These are phyloP conservation scores for Muscicapa striata DNA, from an alignment of 2,797 vertebrate genomes.

Conservation along the genomic window DNA sequence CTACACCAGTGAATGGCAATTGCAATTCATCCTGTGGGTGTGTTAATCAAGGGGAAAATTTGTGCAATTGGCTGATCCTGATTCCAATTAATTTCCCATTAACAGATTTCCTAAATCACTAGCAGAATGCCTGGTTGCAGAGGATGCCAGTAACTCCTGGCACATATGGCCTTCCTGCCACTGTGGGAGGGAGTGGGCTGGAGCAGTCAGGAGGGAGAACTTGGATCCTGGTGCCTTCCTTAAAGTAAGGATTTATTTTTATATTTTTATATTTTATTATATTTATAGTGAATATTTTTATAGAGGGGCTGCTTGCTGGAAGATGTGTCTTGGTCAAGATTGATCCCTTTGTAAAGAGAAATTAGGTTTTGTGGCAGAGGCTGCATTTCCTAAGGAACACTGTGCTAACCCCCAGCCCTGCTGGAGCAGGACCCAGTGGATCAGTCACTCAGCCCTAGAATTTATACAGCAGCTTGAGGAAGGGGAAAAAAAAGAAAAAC, in stretches of 20 bases:
- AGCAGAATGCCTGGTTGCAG: slow-evolving; percentile 23
- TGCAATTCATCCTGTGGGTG: slow-evolving; percentile 50
- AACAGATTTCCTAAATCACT: slow-evolving; percentile 62
- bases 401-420: neutral
- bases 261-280: too few relatives aligned
- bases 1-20: neutral
- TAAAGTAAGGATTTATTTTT: neutral
- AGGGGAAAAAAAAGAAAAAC: accelerated
- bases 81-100: slow-evolving; percentile 67
- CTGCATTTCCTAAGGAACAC: accelerated
- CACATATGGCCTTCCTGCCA: slow-evolving; percentile 14
- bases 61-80: slow-evolving; percentile 57
- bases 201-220: neutral
- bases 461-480: neutral
- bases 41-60: slow-evolving; percentile 59
- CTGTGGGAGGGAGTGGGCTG: neutral
- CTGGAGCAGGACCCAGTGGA: neutral
- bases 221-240: neutral
- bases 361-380: neutral
- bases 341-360: neutral
- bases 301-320: neutral
- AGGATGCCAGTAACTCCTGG: slow-evolving; percentile 48
- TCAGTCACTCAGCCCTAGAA: neutral
- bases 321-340: neutral
- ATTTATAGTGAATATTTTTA: neutral